Evolutionary conservation across 1,140 invertebrate genomes (phyloP), one percentile per base, ranked within the genome.

Genomic region (Brachionus sp.): DNA sequence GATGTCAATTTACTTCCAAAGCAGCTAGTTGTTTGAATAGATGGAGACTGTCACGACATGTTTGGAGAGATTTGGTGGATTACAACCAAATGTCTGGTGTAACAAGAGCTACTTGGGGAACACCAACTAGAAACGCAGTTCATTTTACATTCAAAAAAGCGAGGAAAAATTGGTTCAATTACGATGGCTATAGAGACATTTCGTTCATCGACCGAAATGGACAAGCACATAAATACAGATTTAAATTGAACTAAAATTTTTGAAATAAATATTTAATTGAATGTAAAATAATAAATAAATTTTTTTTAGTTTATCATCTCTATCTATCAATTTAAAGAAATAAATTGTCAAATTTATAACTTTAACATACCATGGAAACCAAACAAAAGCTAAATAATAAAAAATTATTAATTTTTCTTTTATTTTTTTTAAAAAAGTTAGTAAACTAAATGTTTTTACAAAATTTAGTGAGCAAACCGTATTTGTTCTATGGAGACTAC

Each of bases 51-150:
- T 96, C 95, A 86, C 91, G 95, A 87, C 94, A 96, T 85, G 91
- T 95, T 29, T 98, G 93, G 90, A 91, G 95, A 84, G 90, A 94
- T 86, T 88, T 96, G 75, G 94, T 93, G 1, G 95, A 98, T 90
- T 93, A 97, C 88, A 97, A 96, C 89, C 93, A 94, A 90, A 86
- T 97, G 13, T 91, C 93, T 57, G 95, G 95, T 53, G 91, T 95
- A 1, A 94, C 95, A 88, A 90, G 95, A 88, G 94, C 95, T 23
- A 93, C 94, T 89, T 97, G 95, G 95, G 82, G 57, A 68, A 19
- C 25, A 19, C 57, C 57, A 19, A 68, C 80, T 4, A 39, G 80
- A 42, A 80, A 66, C n/a, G 77, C 77, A 16, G 77, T 80, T 44
- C 50, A 80, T 62, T 80, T 80, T 66, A 80, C 77, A 62, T 80